Conservation (phyloP, 2,113 vertebrate species). For the Paraplagusia blochii region DNA sequence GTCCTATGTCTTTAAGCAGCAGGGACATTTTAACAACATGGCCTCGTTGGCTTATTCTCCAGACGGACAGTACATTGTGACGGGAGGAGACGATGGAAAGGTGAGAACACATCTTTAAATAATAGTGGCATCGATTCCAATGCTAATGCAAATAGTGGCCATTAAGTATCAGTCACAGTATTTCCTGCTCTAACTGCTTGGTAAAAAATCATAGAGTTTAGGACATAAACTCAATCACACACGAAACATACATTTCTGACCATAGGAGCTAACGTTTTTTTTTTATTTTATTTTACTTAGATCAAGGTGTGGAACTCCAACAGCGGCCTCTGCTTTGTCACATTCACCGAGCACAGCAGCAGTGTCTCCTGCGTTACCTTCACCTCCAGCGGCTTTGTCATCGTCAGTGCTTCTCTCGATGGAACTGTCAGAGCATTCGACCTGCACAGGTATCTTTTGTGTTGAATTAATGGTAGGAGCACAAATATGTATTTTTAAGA, state of each 20-base stretch:
- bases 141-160: too few relatives aligned
- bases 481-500: too few relatives aligned
- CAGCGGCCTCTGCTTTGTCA: constrained; percentile 94
- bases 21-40: constrained; percentile 98
- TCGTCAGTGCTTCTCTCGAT: constrained; percentile 91
- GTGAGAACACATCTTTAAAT: constrained; percentile 63
- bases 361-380: constrained; percentile 86
- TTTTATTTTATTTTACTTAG: constrained; percentile 55
- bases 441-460: constrained; percentile 85
- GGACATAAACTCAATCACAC: too few relatives aligned
- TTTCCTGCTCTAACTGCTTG: too few relatives aligned
- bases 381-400: constrained; percentile 83
- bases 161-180: too few relatives aligned
- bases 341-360: constrained; percentile 93
- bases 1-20: constrained; percentile 95
- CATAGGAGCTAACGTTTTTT: neutral
- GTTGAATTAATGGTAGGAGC: neutral
- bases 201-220: too few relatives aligned
- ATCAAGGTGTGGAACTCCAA: constrained; percentile 95
- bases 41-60: constrained; percentile 89
- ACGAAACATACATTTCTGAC: too few relatives aligned
- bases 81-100: constrained; percentile 93
- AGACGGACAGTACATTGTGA: constrained; percentile 90
- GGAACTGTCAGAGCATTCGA: constrained; percentile 95
- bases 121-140: too few relatives aligned